phyloP scores from a whole-genome alignment of 2,797 vertebrate species.

The Macroramphosus scolopax region DNA sequence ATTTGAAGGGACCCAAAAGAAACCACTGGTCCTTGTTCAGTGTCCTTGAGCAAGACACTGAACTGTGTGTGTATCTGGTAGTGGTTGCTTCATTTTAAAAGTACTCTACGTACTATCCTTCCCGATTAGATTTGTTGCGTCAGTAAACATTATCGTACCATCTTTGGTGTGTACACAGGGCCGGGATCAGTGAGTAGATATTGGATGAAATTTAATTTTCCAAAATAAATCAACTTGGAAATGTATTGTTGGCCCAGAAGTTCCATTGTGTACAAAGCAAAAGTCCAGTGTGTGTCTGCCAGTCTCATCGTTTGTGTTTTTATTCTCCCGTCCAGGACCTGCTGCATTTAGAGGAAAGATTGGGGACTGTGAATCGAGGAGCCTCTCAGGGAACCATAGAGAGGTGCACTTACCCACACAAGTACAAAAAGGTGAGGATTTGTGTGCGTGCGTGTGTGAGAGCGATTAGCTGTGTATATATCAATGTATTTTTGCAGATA shows the following conservation, averaged over 20 bases:
- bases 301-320: not conserved
- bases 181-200: not conserved
- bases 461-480: conserved; percentile 6
- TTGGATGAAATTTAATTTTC: not conserved
- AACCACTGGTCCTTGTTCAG: too few relatives aligned
- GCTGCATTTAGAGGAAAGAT: conserved; percentile 96
- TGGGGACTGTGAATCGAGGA: conserved; percentile 98
- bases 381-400: conserved; percentile 99
- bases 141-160: too few relatives aligned
- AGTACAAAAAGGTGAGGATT: conserved; percentile 95
- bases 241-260: not conserved
- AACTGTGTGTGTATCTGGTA: too few relatives aligned
- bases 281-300: not conserved
- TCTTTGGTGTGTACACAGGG: too few relatives aligned
- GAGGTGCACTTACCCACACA: conserved; percentile 99
- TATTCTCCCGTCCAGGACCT: conserved; percentile 83
- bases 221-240: not conserved
- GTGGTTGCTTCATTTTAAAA: too few relatives aligned
- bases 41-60: too few relatives aligned
- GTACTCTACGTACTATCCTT: too few relatives aligned
- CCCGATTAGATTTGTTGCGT: too few relatives aligned
- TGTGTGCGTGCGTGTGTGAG: not conserved
- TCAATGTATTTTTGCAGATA: conserved; percentile 17
- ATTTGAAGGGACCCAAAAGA: too few relatives aligned
- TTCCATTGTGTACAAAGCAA: not conserved